Percentiles rank a stretch among this genome's conserved stretches.
These are phyloP conservation scores for Etheostoma nigrum DNA, from an alignment of 2,797 vertebrate genomes.

Conservation along the genomic window DNA sequence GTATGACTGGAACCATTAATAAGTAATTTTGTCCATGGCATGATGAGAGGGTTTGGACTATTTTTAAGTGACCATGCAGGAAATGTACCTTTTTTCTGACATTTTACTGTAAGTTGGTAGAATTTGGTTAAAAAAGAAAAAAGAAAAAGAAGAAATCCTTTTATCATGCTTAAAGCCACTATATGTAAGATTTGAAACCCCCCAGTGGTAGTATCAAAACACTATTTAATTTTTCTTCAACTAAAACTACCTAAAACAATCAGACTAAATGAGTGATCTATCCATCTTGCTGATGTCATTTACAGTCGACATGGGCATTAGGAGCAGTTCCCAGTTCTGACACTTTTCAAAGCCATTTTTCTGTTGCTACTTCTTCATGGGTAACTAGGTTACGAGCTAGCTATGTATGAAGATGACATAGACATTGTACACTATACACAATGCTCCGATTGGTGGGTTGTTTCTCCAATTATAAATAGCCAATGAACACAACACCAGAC, in stretches of 20 bases:
- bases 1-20: conserved; percentile 54
- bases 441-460: neutral
- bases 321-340: neutral
- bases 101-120: neutral
- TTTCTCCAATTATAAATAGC: neutral
- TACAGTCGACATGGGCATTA: neutral
- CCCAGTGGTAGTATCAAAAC: neutral
- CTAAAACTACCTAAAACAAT: neutral
- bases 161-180: neutral
- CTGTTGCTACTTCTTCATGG: neutral
- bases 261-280: neutral
- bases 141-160: neutral
- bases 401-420: neutral
- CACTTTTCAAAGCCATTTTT: neutral
- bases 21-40: conserved; percentile 38
- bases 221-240: neutral
- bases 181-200: conserved; percentile 4
- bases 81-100: conserved; percentile 36
- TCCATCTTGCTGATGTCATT: neutral
- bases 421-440: too few species aligned
- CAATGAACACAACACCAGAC: neutral
- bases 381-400: neutral
- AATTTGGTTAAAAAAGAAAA: too few species aligned
- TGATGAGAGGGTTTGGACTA: conserved; percentile 41
- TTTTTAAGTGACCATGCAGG: conserved; percentile 34